A percentile compares a stretch with the other conserved stretches of the same genome.
Evolutionary conservation across 2,113 vertebrate species (phyloP).

Genomic region (Anser cygnoides): DNA sequence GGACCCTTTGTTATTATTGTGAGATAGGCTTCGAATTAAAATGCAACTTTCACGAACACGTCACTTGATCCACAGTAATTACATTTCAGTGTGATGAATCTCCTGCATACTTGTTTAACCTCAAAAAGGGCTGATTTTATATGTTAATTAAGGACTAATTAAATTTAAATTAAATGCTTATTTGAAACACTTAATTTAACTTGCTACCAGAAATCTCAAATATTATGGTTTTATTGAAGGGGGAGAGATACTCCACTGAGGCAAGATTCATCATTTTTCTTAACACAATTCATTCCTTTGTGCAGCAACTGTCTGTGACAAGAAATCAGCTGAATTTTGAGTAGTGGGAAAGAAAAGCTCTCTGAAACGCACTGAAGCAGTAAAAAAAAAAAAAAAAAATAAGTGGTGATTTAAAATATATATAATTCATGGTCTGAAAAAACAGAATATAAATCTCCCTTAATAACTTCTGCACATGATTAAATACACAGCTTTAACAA

Average conservation of each 20-base stretch:
- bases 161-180: conserved; percentile 79
- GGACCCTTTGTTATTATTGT: neutral
- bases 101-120: conserved; percentile 69
- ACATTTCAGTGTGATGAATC: conserved; percentile 74
- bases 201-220: conserved; percentile 71
- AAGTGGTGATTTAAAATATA: neutral
- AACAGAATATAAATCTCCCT: neutral
- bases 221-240: conserved; percentile 57
- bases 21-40: conserved; percentile 43
- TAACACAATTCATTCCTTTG: conserved; percentile 43
- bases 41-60: conserved; percentile 37
- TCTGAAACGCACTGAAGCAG: neutral
- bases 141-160: conserved; percentile 81
- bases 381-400: neutral
- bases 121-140: conserved; percentile 76
- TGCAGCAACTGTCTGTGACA: neutral
- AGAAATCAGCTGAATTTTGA: conserved; percentile 40
- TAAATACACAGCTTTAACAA: neutral
- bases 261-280: conserved; percentile 34
- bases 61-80: conserved; percentile 74
- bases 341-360: neutral
- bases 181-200: conserved; percentile 79
- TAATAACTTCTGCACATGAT: neutral
- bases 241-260: neutral
- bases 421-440: neutral